Evolutionary conservation across 2,113 vertebrate genomes (phyloP).

Genomic region (Montifringilla adamsi): DNA sequence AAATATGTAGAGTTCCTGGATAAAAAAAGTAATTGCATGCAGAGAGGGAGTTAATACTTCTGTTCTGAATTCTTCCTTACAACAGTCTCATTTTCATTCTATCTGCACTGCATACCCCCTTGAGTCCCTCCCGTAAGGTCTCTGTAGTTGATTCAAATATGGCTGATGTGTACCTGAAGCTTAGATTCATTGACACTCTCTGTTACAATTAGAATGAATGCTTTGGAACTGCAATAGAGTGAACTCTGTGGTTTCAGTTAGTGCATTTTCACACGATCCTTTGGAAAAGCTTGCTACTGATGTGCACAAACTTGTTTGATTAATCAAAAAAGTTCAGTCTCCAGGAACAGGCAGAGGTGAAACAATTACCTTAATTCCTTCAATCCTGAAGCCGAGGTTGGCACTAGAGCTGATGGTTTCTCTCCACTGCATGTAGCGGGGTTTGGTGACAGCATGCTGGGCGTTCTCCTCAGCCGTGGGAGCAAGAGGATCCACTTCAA

Average conservation of each 20-base stretch:
- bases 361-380: conserved; percentile 90
- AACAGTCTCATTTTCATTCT: not conserved
- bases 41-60: not conserved
- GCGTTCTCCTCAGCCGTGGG: conserved; percentile 87
- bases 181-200: not conserved
- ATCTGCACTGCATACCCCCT: not conserved
- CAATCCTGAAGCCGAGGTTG: conserved; percentile 95
- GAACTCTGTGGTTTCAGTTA: not conserved
- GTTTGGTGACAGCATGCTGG: conserved; percentile 88
- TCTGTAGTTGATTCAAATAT: not conserved
- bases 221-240: not conserved
- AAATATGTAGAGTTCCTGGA: not conserved
- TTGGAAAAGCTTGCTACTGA: not conserved
- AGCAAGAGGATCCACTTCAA: conserved; percentile 88
- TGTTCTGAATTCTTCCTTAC: not conserved
- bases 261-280: not conserved
- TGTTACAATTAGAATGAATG: not conserved
- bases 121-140: not conserved
- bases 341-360: not conserved
- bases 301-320: not conserved
- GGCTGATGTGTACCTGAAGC: not conserved
- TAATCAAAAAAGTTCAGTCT: not conserved
- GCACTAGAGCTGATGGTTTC: conserved; percentile 94
- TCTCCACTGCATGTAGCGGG: conserved; percentile 98
- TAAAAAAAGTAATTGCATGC: not conserved